Percentiles rank a stretch among this genome's conserved stretches.
phyloP scores from a whole-genome alignment of 37 sponge, comb jelly and placozoan species.

The Haliclona indistincta region DNA sequence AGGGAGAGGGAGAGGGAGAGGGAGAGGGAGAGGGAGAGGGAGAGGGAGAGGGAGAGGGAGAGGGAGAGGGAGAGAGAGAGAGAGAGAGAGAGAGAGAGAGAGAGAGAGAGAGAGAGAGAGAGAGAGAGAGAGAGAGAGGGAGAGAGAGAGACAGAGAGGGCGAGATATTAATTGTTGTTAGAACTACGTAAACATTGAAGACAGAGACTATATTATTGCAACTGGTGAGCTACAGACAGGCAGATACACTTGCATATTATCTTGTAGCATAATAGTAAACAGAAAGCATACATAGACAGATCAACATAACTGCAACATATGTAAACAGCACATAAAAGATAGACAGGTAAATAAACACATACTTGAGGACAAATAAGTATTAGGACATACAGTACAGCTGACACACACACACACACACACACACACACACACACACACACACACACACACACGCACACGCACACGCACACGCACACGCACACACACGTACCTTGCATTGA shows the following conservation, averaged over 20 bases:
- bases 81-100: not conserved
- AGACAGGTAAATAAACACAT: not conserved
- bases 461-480: not conserved
- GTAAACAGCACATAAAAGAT: not conserved
- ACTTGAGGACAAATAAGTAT: not conserved
- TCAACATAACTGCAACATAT: not conserved
- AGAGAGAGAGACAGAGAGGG: not conserved
- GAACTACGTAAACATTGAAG: slow-evolving; percentile 48
- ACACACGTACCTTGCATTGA: slow-evolving; percentile 17
- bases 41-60: not conserved
- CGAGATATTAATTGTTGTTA: not conserved
- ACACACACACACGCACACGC: slow-evolving; percentile 1
- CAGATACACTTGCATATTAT: slow-evolving; percentile 90
- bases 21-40: not conserved
- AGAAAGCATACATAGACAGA: not conserved
- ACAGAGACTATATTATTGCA: slow-evolving; percentile 91
- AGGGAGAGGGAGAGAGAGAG: not conserved
- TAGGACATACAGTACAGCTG: not conserved
- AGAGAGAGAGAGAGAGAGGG: not conserved
- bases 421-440: not conserved
- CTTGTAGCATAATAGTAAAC: not conserved
- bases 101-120: not conserved
- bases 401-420: not conserved
- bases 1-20: not conserved
- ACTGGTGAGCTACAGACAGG: no score